phyloP scores from a whole-genome alignment of 2,888 invertebrate species.

The Pterobdella sp. region DNA sequence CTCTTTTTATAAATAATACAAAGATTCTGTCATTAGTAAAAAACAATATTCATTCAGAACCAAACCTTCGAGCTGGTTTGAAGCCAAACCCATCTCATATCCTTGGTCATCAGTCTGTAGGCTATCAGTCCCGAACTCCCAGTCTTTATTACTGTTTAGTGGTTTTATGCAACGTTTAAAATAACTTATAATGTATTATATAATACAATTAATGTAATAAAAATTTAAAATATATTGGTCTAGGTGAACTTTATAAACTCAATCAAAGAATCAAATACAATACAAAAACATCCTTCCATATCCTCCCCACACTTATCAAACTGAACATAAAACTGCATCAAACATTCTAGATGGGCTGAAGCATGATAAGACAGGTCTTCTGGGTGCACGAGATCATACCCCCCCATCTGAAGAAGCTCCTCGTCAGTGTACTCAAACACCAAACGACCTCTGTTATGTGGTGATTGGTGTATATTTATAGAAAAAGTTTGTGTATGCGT shows the following conservation, averaged over 20 bases:
- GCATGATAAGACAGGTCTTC: slow-evolving; percentile 95
- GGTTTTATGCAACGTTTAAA: not conserved
- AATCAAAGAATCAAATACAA: not conserved
- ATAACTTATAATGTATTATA: not conserved
- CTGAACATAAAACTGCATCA: slow-evolving; percentile 52
- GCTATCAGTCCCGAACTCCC: slow-evolving; percentile 98
- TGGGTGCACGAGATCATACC: slow-evolving; percentile 93
- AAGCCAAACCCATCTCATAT: slow-evolving; percentile 87
- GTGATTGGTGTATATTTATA: too few species aligned
- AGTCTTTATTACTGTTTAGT: slow-evolving; percentile 82
- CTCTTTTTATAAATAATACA: not conserved
- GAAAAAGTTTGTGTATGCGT: too few species aligned
- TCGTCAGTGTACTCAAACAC: slow-evolving; percentile 85
- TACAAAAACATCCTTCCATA: not conserved
- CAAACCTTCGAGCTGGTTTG: slow-evolving; percentile 77
- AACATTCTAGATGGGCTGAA: slow-evolving; percentile 97
- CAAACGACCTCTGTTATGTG: slow-evolving; percentile 84
- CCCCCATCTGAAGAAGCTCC: slow-evolving; percentile 72
- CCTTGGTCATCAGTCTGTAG: slow-evolving; percentile 89
- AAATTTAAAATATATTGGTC: too few species aligned
- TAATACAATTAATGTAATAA: too few species aligned
- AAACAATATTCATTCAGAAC: not conserved
- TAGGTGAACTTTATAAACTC: too few species aligned
- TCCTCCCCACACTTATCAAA: not conserved
- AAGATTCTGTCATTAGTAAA: not conserved